A percentile compares a stretch with the other conserved stretches of the same genome.
Conservation (phyloP, 2,797 vertebrate species). For the Neosalanx taihuensis region DNA sequence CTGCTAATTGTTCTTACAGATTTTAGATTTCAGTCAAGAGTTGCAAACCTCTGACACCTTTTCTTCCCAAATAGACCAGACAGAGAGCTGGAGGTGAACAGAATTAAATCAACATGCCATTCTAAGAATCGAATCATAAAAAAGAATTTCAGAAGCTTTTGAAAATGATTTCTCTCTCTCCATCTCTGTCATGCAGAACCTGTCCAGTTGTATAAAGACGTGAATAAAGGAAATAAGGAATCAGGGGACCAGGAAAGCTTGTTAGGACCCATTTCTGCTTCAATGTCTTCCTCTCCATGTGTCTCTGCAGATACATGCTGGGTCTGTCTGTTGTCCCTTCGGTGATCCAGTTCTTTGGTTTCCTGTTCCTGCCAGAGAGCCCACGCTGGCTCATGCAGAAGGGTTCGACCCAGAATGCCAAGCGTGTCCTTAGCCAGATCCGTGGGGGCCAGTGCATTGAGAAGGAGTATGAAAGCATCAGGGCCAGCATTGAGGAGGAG, state of each 20-base stretch:
- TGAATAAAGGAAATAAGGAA: background rate
- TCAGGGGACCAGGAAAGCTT: background rate
- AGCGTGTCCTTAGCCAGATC: constrained; percentile 80
- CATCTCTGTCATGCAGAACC: too few species aligned
- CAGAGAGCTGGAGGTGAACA: too few species aligned
- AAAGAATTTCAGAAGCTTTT: too few species aligned
- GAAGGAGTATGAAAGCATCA: constrained; percentile 87
- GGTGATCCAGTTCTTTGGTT: constrained; percentile 88
- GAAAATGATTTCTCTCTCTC: too few species aligned
- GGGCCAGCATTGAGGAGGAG: constrained; percentile 84
- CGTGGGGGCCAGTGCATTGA: constrained; percentile 80
- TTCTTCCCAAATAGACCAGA: too few species aligned
- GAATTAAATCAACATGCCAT: too few species aligned
- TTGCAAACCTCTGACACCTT: too few species aligned
- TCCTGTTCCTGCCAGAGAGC: constrained; percentile 94
- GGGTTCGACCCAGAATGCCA: constrained; percentile 83
- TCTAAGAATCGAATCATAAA: too few species aligned
- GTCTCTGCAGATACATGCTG: constrained; percentile 87
- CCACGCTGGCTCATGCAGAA: constrained; percentile 97
- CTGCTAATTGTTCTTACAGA: too few species aligned
- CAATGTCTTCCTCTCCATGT: background rate
- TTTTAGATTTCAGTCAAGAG: too few species aligned
- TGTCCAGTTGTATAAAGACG: too few species aligned
- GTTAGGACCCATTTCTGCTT: background rate
- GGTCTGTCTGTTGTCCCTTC: constrained; percentile 88